Base-by-base conservation (phyloP, 2,113 vertebrate genomes). In the Regulus satrapa region DNA sequence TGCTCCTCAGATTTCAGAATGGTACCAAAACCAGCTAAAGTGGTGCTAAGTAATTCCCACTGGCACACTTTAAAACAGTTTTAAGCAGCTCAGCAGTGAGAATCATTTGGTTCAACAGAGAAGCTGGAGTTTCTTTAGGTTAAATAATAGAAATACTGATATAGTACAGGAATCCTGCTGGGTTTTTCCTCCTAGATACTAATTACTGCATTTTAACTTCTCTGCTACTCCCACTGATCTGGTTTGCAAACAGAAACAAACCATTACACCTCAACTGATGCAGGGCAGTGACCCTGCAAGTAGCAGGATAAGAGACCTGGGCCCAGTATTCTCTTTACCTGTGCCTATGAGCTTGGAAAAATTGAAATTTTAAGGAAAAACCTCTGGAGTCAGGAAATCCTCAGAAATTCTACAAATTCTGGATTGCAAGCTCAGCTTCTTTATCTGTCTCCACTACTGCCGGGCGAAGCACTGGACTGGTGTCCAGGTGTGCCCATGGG, bases 241-340 rank as follows among this genome's bases (percentile, higher is more conserved):
- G 79, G 29, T 77, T 31, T 92, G 51, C n/a, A 83, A 95, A 79
- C 19, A 94, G 62, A 95, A 95, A 85, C 31, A 64, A 93, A 66
- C 31, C 18, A 73, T 66, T 87, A 62, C n/a, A 66, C 32, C 18
- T 40, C 55, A 41, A 73, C 36, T 75, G 32, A 25, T n/a, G 24
- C 52, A 88, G 34, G 41, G 51, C 18, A 80, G 29, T 46, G 64
- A 75, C 51, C 55, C 55, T 68, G 49, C 28, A 66, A 79, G 25
- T 10, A 55, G 40, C 52, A 74, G 54, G 29, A 51, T 19, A 52
- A 28, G 32, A 81, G 41, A 61, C 34, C 28, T 28, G 36, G 20
- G 49, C 32, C 93, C 61, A 73, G 29, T 24, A 67, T 49, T 73
- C 28, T 48, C 41, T 67, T 34, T 6, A 8, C 15, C 36, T 38